phyloP scores from a whole-genome alignment of 2,113 vertebrate genomes.

The Butorides virescens region DNA sequence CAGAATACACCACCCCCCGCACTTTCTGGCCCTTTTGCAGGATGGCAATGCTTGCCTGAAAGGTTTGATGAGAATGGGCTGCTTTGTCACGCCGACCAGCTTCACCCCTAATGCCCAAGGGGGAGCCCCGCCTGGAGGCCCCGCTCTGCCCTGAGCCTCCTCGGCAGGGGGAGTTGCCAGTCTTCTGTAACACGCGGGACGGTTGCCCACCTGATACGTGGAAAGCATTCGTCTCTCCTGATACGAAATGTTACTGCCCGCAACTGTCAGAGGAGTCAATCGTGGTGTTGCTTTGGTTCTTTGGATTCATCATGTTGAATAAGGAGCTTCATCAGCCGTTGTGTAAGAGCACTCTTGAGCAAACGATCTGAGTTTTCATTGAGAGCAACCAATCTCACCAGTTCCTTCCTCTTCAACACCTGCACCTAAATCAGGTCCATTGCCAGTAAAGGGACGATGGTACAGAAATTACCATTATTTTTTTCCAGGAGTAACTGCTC shows the following conservation, averaged over 20 bases:
- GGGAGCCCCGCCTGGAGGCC: rapidly evolving
- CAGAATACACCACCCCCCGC: not conserved
- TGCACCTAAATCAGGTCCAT: not conserved
- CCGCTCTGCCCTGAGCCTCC: not conserved
- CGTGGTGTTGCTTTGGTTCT: not conserved
- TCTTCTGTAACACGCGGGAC: rapidly evolving
- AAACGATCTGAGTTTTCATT: not conserved
- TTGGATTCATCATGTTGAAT: not conserved
- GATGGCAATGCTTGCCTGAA: not conserved
- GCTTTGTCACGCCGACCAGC: not conserved
- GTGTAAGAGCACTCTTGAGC: not conserved
- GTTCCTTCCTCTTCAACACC: not conserved
- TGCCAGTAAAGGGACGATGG: not conserved
- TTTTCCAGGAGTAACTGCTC: not conserved
- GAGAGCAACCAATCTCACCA: not conserved
- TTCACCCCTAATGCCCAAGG: not conserved
- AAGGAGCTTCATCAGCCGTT: not conserved
- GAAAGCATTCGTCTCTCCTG: not conserved
- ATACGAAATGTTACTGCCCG: rapidly evolving
- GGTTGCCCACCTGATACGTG: not conserved
- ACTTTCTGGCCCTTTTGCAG: not conserved
- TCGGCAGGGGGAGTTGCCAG: not conserved
- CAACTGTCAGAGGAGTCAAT: not conserved
- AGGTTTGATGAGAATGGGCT: not conserved
- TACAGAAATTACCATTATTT: not conserved